A percentile compares a stretch with the other conserved stretches of the same genome.
Evolutionary conservation across 1,140 invertebrate genomes (phyloP).

Genomic region (Halictus rubicundus): DNA sequence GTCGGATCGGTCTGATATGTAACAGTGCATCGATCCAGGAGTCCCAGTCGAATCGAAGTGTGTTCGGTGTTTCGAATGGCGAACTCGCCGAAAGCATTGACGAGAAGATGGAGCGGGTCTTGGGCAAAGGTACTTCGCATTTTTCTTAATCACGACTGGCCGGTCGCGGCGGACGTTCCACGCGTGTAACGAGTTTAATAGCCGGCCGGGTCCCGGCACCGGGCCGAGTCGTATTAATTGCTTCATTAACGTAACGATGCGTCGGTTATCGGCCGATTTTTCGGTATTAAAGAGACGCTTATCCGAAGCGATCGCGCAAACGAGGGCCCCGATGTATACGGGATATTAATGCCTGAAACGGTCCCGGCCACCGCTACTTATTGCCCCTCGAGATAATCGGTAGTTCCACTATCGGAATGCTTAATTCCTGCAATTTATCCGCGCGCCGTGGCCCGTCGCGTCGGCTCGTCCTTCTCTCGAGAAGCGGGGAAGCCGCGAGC

Average conservation of each 20-base stretch:
- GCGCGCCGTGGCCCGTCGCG: background rate
- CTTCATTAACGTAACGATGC: slow-evolving; percentile 51
- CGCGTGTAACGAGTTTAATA: slow-evolving; percentile 38
- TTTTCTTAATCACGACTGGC: slow-evolving; percentile 31
- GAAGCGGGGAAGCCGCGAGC: no score
- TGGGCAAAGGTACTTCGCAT: slow-evolving; percentile 6
- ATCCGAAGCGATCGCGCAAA: slow-evolving; percentile 37
- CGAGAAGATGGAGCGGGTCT: background rate
- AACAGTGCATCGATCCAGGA: no score
- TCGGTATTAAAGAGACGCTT: slow-evolving; percentile 38
- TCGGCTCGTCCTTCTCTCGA: slow-evolving; percentile 9
- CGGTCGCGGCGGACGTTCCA: slow-evolving; percentile 22
- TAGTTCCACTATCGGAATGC: slow-evolving; percentile 39
- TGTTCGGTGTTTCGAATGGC: no score
- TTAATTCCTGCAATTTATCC: slow-evolving; percentile 52
- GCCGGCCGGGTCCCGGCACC: background rate
- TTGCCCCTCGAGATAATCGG: slow-evolving; percentile 21
- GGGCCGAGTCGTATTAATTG: slow-evolving; percentile 41
- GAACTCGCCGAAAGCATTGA: background rate
- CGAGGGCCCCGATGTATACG: slow-evolving; percentile 26
- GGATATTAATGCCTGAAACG: slow-evolving; percentile 39
- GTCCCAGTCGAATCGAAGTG: no score
- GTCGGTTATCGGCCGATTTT: slow-evolving; percentile 42
- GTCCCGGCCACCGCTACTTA: slow-evolving; percentile 10
- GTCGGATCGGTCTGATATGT: no score